phyloP scores from a whole-genome alignment of 2,113 vertebrate species.

The Myotis yumanensis region DNA sequence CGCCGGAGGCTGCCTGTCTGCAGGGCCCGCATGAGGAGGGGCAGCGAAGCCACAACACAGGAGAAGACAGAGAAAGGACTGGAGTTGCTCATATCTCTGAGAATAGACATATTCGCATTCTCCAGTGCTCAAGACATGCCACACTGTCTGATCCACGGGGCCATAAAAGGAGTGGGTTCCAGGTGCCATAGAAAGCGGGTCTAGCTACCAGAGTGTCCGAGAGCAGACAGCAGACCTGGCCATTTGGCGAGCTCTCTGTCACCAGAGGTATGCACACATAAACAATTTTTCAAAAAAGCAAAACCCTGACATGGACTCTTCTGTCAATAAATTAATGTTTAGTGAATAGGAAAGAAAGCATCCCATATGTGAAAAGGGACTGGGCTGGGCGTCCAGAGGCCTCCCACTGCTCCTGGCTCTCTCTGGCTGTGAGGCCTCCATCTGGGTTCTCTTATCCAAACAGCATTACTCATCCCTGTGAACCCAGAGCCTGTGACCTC shows the following conservation, averaged over 20 bases:
- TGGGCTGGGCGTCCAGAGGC: not conserved
- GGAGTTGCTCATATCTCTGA: rapidly evolving
- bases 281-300: not conserved
- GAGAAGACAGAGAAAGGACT: not conserved
- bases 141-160: not conserved
- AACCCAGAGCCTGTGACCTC: not conserved
- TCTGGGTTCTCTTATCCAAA: not conserved
- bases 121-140: not conserved
- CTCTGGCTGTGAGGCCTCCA: not conserved
- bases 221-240: not conserved
- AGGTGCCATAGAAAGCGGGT: not conserved
- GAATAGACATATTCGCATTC: rapidly evolving
- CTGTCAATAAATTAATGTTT: not conserved
- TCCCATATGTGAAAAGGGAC: rapidly evolving
- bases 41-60: not conserved
- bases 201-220: not conserved
- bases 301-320: not conserved
- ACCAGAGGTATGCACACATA: not conserved
- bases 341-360: not conserved
- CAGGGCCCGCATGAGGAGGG: not conserved
- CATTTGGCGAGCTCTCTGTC: not conserved
- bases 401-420: not conserved
- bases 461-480: not conserved
- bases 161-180: not conserved
- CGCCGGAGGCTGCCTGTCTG: not conserved